Evolutionary conservation across 2,888 invertebrate genomes (phyloP), one percentile per base, ranked within the genome.

Genomic region (Epistrophe grossulariae): DNA sequence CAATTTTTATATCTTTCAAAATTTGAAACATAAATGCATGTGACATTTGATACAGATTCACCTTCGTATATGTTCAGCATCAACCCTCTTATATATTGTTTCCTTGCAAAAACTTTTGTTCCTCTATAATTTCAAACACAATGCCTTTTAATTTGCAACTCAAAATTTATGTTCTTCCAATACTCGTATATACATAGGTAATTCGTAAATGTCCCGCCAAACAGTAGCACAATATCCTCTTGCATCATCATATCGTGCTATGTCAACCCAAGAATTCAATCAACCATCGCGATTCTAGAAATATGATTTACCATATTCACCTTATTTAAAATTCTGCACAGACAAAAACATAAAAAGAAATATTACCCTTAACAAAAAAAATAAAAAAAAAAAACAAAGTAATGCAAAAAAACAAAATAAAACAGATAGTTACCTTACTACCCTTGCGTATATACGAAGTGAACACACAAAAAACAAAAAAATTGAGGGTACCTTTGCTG

Each of bases 131-230:
- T 88, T 88, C 85, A 68, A 88, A 81, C 83, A 88, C 85, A 88
- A 88, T 88, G 76, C 85, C 85, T 85, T 88, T 88, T 88, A 88
- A 88, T 88, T 88, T 80, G 85, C 82, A 82, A 76, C 78, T 71
- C 76, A 71, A 76, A 82, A 78, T 84, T 82, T 82, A 82, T 82
- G 73, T 81, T 84, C 74, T 55, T 60, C 62, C 76, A 78, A 79
- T 73, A 52, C 24, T 19, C 1, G 13, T 24, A 13, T n/a, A n/a
- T n/a, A n/a, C n/a, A n/a, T 52, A 5, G 35, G 35, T 9, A 35
- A 48, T 15, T 43, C 62, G 62, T 62, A 40, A 40, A 68, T 74
- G 68, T 79, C 78, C 80, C 66, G 31, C 57, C 52, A 70, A 57
- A 79, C 74, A 70, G 85, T 74, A 78, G 74, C 70, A 50, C 35